A percentile compares a stretch with the other conserved stretches of the same genome.
Conservation (phyloP, 2,113 vertebrate genomes). For the Tyrannus savana region DNA sequence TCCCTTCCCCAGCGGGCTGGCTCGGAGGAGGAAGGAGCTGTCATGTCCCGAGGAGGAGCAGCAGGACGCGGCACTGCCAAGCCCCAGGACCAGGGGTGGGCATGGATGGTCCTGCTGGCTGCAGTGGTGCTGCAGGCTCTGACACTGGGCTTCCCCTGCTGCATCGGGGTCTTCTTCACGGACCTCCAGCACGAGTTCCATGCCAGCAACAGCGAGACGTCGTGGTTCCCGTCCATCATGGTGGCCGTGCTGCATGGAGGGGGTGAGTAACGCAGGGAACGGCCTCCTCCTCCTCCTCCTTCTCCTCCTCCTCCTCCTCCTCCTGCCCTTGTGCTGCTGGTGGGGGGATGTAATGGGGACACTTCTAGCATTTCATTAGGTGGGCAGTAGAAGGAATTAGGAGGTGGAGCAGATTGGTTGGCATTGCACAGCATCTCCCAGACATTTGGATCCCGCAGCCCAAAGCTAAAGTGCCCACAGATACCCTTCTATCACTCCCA, state of each 20-base stretch:
- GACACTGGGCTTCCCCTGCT: slow-evolving; percentile 86
- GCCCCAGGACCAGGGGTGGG: slow-evolving; percentile 80
- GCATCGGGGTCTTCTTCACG: slow-evolving; percentile 88
- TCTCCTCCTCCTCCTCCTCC: too few species aligned
- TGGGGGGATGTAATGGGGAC: fast-evolving
- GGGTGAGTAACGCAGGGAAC: slow-evolving; percentile 72
- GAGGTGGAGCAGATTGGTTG: background rate
- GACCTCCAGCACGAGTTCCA: slow-evolving; percentile 89
- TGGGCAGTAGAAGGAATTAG: fast-evolving
- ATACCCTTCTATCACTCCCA: background rate
- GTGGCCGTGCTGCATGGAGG: slow-evolving; percentile 85
- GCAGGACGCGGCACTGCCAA: background rate
- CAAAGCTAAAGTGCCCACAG: background rate
- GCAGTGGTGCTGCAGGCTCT: slow-evolving; percentile 82
- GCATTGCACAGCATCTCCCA: background rate
- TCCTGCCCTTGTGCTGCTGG: background rate
- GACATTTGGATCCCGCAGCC: background rate
- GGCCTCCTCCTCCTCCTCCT: background rate
- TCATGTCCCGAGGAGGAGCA: slow-evolving; percentile 57
- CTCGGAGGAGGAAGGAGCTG: background rate
- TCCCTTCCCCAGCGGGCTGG: background rate
- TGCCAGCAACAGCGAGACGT: slow-evolving; percentile 88
- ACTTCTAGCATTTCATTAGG: background rate
- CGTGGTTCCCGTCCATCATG: slow-evolving; percentile 94
- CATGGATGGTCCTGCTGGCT: slow-evolving; percentile 88